A percentile compares a stretch with the other conserved stretches of the same genome.
Conservation (phyloP, 1,140 invertebrate genomes). For the Apis cerana region DNA sequence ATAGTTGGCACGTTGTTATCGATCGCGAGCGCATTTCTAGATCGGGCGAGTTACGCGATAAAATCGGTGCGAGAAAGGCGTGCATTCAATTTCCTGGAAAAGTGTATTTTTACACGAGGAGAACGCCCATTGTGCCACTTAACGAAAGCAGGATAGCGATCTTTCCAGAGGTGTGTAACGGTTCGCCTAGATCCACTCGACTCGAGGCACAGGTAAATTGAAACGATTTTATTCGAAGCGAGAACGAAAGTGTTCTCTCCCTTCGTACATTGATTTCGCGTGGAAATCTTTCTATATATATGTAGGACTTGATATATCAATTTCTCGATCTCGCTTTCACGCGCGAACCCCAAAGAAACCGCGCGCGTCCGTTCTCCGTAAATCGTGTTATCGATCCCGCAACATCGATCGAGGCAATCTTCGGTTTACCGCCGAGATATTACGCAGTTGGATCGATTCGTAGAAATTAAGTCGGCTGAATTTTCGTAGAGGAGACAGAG, state of each 20-base stretch:
- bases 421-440: not conserved
- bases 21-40: constrained; percentile 17
- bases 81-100: constrained; percentile 38
- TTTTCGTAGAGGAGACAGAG: constrained; percentile 34
- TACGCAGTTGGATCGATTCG: not conserved
- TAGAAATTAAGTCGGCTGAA: not conserved
- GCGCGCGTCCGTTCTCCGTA: not conserved
- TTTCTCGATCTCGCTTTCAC: constrained; percentile 39
- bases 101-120: constrained; percentile 28
- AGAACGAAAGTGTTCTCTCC: constrained; percentile 16
- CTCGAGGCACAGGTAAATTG: not conserved
- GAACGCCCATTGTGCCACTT: constrained; percentile 38
- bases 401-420: not conserved
- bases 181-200: not conserved
- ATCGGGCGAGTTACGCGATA: not conserved
- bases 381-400: constrained; percentile 14
- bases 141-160: constrained; percentile 4
- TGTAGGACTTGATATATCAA: constrained; percentile 7
- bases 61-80: not conserved
- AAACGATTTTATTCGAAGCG: not conserved
- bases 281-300: not conserved
- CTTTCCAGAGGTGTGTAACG: constrained; percentile 9
- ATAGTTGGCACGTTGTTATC: not conserved
- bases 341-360: not conserved
- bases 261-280: not conserved